phyloP scores from a whole-genome alignment of 2,113 vertebrate genomes.

The Amazona vittata region DNA sequence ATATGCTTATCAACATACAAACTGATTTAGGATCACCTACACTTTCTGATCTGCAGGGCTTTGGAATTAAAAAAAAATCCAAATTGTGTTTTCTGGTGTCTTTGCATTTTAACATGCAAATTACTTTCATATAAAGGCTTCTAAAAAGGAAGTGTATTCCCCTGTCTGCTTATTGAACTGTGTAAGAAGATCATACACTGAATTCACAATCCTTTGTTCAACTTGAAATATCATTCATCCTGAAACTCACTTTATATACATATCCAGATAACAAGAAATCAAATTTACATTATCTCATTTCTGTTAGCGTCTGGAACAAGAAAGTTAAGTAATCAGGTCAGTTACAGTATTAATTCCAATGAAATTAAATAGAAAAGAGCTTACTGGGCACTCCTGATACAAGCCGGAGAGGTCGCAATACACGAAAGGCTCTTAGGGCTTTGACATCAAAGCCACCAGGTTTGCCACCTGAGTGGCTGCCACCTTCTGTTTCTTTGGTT shows the following conservation, averaged over 20 bases:
- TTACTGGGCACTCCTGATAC: slow-evolving; percentile 99
- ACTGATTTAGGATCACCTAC: slow-evolving; percentile 19
- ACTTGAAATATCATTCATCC: background rate
- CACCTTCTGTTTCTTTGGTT: slow-evolving; percentile 91
- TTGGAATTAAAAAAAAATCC: background rate
- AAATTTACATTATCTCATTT: background rate
- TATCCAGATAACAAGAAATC: background rate
- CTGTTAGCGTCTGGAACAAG: background rate
- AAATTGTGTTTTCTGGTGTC: background rate
- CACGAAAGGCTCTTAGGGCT: slow-evolving; percentile 98
- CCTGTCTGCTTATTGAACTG: background rate
- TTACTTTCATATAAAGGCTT: slow-evolving; percentile 1
- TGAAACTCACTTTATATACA: background rate
- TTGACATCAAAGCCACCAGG: slow-evolving; percentile 98
- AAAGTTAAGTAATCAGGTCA: background rate
- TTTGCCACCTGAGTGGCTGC: slow-evolving; percentile 86
- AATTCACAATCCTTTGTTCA: background rate
- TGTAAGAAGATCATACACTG: background rate
- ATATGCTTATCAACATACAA: background rate
- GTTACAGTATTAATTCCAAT: background rate
- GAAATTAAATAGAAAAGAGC: slow-evolving; percentile 63
- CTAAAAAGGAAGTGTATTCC: background rate
- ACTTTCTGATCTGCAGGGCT: background rate
- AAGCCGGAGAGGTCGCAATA: slow-evolving; percentile 96
- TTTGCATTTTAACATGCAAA: background rate